Evolutionary conservation across 1,140 invertebrate genomes (phyloP).

Genomic region (Popillia japonica): DNA sequence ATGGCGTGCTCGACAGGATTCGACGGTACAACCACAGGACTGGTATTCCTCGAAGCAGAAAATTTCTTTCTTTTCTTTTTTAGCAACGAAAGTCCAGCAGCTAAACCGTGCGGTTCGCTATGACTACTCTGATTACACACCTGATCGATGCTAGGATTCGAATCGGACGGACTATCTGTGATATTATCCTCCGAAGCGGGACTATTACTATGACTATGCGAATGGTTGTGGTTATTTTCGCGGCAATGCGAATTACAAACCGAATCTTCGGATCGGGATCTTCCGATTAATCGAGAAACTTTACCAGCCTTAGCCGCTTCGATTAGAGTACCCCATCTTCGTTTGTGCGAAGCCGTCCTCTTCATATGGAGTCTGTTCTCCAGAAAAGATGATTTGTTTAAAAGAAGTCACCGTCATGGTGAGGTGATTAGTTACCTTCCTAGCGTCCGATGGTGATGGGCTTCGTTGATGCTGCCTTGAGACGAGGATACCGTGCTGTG

Average conservation of each 20-base stretch:
- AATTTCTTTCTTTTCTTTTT: conserved; percentile 82
- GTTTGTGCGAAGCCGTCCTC: conserved; percentile 71
- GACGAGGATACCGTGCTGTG: conserved; percentile 59
- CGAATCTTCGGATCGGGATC: conserved; percentile 82
- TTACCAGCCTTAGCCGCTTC: conserved; percentile 83
- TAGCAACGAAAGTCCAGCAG: conserved; percentile 71
- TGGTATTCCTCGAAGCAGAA: conserved; percentile 75
- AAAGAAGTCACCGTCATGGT: not conserved
- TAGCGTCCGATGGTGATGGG: conserved; percentile 50
- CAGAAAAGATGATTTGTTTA: not conserved
- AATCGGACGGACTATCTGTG: conserved; percentile 60
- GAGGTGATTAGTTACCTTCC: conserved; percentile 48
- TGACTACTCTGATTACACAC: conserved; percentile 29
- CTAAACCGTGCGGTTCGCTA: conserved; percentile 53
- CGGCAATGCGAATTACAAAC: conserved; percentile 75
- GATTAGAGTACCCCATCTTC: conserved; percentile 81
- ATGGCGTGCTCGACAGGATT: conserved; percentile 54
- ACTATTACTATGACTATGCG: conserved; percentile 59
- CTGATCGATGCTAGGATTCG: conserved; percentile 62
- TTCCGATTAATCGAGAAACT: conserved; percentile 77
- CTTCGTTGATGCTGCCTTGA: conserved; percentile 60
- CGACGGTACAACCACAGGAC: conserved; percentile 63
- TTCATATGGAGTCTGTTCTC: conserved; percentile 63
- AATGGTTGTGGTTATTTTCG: conserved; percentile 60
- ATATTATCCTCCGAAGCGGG: conserved; percentile 59